Evolutionary conservation across 2,888 invertebrate genomes (phyloP), one percentile per base, ranked within the genome.

Genomic region (Kuschelorhynchus macadamiae): DNA sequence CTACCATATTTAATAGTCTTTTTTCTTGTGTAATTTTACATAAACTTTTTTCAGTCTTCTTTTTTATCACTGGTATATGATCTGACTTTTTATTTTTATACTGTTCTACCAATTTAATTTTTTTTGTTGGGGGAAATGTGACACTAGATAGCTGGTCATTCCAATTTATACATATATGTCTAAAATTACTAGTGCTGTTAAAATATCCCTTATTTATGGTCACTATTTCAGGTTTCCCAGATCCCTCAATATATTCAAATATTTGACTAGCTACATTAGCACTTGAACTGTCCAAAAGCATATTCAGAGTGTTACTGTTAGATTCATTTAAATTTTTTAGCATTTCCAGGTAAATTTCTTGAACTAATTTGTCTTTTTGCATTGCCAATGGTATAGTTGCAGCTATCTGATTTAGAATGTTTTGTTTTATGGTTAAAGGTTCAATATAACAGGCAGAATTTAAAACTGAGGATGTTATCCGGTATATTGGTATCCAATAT

Each of bases 161-260:
- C 67, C 67, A 67, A 1, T 57, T 17, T n/a, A 68, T 7, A 33
- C 68, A 68, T 42, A 56, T 53, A 30, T 68, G 68, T 30, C 7
- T 39, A 49, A 57, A 67, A 18, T 14, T 4, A 14, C 4, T 50
- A 18, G 16, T 18, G 18, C 0, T 52, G 33, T 36, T 14, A 55
- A 36, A 36, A 36, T 36, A 3, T 36, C 2, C n/a, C 2, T 2
- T 36, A 36, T 3, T 36, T 36, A 3, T 12, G 9, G 11, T 9
- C 11, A 9, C 11, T 36, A 2, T 17, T 5, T 41, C 25, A 41
- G 21, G 11, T 36, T 12, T 46, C 25, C 11, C 17, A 30, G 50
- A 52, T 36, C 14, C 47, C 53, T 47, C 67, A 21, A 61, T 30
- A 33, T 41, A 47, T 14, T 50, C 39, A 41, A 52, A 67, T 42